These are phyloP conservation scores for Dryobotodes eremita DNA, from an alignment of 2,888 invertebrate species.

Conservation along the genomic window DNA sequence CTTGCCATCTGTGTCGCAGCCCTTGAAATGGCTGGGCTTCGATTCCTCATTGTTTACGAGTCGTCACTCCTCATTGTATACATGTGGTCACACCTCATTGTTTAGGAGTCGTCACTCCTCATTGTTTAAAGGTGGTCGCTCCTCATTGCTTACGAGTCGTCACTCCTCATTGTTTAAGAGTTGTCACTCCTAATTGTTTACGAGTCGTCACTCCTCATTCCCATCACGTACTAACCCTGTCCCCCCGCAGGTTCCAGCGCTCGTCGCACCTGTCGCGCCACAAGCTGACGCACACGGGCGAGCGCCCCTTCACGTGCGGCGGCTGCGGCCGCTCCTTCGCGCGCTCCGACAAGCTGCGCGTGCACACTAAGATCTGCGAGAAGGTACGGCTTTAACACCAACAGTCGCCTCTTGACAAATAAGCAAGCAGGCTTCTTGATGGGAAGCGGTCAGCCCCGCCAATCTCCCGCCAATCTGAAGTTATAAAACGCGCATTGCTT, in stretches of 20 bases:
- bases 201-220: too few relatives aligned
- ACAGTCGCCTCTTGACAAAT: neutral
- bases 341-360: constrained; percentile 93
- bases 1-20: neutral
- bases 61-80: neutral
- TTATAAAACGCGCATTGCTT: neutral
- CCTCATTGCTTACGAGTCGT: too few relatives aligned
- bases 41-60: neutral
- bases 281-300: constrained; percentile 93
- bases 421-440: neutral
- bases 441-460: neutral
- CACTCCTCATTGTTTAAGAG: too few relatives aligned
- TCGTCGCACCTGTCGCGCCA: constrained; percentile 93
- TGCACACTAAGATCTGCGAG: constrained; percentile 92
- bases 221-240: neutral
- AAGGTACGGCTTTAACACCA: constrained; percentile 73
- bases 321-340: constrained; percentile 93
- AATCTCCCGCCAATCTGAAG: neutral
- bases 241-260: constrained; percentile 90
- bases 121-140: too few relatives aligned
- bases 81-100: too few relatives aligned
- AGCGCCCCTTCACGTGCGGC: constrained; percentile 93
- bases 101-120: too few relatives aligned
- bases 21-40: neutral
- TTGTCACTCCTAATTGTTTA: neutral